Evolutionary conservation across 2,888 invertebrate species (phyloP).

Genomic region (Caenorhabditis doughertyi): DNA sequence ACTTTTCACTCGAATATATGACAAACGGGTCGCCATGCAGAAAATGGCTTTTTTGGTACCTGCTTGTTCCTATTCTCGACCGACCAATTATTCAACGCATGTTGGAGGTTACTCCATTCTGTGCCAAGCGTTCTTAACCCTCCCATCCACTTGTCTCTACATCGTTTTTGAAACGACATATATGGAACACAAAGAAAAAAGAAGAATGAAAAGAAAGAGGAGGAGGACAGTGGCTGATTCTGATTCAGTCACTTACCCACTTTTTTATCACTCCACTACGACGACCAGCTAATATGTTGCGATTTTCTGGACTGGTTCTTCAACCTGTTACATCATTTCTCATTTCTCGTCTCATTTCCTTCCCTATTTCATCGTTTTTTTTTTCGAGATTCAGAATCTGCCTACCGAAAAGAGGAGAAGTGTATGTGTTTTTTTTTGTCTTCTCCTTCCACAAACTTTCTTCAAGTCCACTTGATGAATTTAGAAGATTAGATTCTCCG

Average conservation of each 20-base stretch:
- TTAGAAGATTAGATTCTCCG: constrained; percentile 51
- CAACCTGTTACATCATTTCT: constrained; percentile 60
- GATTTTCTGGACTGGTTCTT: constrained; percentile 55
- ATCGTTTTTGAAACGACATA: constrained; percentile 19
- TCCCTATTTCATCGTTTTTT: constrained; percentile 1
- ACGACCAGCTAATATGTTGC: constrained; percentile 59
- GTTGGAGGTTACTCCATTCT: constrained; percentile 57
- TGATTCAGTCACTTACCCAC: constrained; percentile 21
- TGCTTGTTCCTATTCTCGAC: constrained; percentile 64
- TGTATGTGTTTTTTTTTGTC: constrained; percentile 16
- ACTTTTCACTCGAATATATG: constrained; percentile 32
- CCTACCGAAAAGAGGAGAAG: not conserved
- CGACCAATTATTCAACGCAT: constrained; percentile 63
- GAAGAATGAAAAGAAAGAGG: not conserved
- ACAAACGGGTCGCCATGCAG: constrained; percentile 59
- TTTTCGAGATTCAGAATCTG: constrained; percentile 24
- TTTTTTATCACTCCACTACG: constrained; percentile 54
- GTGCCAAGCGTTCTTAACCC: constrained; percentile 50
- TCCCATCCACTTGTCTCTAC: constrained; percentile 14
- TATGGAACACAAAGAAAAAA: constrained; percentile 3
- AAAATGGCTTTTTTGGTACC: constrained; percentile 64
- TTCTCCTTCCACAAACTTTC: constrained; percentile 30
- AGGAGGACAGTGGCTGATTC: constrained; percentile 1
- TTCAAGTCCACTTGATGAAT: constrained; percentile 60
- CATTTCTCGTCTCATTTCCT: constrained; percentile 27